Evolutionary conservation across 2,888 invertebrate genomes (phyloP), one percentile per base, ranked within the genome.

Genomic region (Leucophenga maculata): DNA sequence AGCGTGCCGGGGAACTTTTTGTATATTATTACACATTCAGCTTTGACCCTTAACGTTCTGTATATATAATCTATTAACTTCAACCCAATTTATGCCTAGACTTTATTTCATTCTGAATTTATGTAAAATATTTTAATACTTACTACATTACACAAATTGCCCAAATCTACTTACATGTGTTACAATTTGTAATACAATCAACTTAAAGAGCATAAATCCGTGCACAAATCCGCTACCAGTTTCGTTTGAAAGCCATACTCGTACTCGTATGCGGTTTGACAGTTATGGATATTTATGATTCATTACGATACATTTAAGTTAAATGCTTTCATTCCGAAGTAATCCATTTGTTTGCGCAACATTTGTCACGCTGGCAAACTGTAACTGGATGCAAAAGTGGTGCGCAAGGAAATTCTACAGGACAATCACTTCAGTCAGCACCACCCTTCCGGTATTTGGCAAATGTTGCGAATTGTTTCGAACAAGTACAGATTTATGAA

Each of bases 281-380:
- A 81, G 74, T 80, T 80, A 80, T 78, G 81, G 77, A 79, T 74
- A 81, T 82, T 81, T 82, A 82, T 81, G 82, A 81, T 82, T 79
- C 77, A 81, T 82, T 75, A 70, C 44, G 67, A 69, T 68, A 59
- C 65, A 74, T 75, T 75, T 73, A 71, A 72, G 72, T 69, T 69
- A 72, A 72, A 62, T 74, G 72, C 67, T 74, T 73, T 59, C 74
- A 72, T 65, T 72, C 71, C 75, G 73, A 75, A 74, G 75, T 77
- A 78, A 82, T 78, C 76, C 79, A 82, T 82, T 83, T 81, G 78
- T 79, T 82, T 82, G 79, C 81, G 81, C 83, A 81, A 82, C 83
- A 82, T 82, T 82, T 82, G 79, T 78, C 77, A 82, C 78, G 75
- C 76, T 74, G 72, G 73, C 39, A 39, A 71, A 68, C 48, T 54